Evolutionary conservation across 2,797 vertebrate genomes (phyloP), one percentile per base, ranked within the genome.

Genomic region (Eulemur albifrons): DNA sequence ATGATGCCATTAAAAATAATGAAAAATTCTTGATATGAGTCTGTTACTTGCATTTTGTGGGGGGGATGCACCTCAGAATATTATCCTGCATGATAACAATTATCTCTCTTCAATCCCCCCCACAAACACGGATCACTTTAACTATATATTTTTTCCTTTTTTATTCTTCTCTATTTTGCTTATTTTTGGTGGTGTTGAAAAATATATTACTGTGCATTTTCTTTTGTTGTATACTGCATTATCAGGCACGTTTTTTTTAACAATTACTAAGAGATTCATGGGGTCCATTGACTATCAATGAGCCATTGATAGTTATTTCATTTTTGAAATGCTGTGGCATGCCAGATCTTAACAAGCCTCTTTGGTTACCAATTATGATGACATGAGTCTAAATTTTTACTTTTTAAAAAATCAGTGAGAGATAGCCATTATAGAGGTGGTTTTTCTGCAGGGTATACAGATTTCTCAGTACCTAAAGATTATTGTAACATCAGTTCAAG

Each of bases 351-450:
- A 88, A 15, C n/a, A 50, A 38, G 43, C 9, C 13, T 85, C 17
- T 50, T 59, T 77, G 25, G 14, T 8, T 93, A 48, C 9, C 23
- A 40, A 5, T 45, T 88, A 14, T 76, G 25, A n/a, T 57, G 30
- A 52, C 38, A 27, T 48, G 13, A 21, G 4, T 88, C 15, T 32
- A 84, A 61, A 81, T 65, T 38, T 70, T 32, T 82, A 38, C 30
- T 72, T 81, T 72, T 72, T 77, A 61, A 65, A 15, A 54, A 30
- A 63, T 65, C 12, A 57, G 0, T 65, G n/a, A 38, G 15, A 32
- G 3, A 25, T 35, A 32, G 0, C 23, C 48, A 21, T 43, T 45
- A 6, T 6, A 63, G 1, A 13, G 11, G 0, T 70, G 4, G 0
- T 13, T 90, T 1, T 57, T 73, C 10, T 30, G 1, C n/a, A 45